These are phyloP conservation scores for Scaptomyza reducta DNA, from an alignment of 2,888 invertebrate species.

Conservation along the genomic window DNA sequence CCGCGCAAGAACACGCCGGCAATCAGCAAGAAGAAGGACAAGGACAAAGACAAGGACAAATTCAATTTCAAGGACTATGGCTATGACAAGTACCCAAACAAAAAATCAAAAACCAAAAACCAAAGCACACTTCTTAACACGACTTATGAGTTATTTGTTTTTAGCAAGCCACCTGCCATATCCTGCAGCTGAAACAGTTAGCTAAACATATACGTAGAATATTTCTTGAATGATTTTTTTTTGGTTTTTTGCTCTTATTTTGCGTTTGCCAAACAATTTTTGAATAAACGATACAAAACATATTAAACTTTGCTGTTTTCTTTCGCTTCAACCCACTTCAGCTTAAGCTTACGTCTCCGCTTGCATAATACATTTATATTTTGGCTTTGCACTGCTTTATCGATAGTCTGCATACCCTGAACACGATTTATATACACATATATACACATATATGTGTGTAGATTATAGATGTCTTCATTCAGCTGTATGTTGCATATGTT, in stretches of 20 bases:
- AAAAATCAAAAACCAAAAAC: conserved; percentile 28
- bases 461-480: too few relatives aligned
- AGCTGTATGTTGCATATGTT: too few relatives aligned
- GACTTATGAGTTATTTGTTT: conserved; percentile 2
- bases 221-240: background rate
- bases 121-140: conserved; percentile 8
- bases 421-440: too few relatives aligned
- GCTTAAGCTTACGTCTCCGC: conserved; percentile 31
- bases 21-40: conserved; percentile 67
- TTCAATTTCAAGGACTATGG: conserved; percentile 57
- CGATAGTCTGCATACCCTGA: too few relatives aligned
- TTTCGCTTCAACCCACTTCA: conserved; percentile 11
- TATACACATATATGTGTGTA: too few relatives aligned
- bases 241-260: background rate
- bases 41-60: conserved; percentile 49
- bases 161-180: conserved; percentile 21
- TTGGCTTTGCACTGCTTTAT: too few relatives aligned
- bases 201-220: background rate
- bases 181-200: conserved; percentile 17
- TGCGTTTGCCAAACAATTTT: background rate
- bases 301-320: conserved; percentile 40
- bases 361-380: too few relatives aligned
- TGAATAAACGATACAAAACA: conserved; percentile 38
- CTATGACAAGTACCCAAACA: conserved; percentile 79
- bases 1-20: conserved; percentile 76